Conservation (phyloP, 2,888 invertebrate species). For the Hydropsyche betteni region DNA sequence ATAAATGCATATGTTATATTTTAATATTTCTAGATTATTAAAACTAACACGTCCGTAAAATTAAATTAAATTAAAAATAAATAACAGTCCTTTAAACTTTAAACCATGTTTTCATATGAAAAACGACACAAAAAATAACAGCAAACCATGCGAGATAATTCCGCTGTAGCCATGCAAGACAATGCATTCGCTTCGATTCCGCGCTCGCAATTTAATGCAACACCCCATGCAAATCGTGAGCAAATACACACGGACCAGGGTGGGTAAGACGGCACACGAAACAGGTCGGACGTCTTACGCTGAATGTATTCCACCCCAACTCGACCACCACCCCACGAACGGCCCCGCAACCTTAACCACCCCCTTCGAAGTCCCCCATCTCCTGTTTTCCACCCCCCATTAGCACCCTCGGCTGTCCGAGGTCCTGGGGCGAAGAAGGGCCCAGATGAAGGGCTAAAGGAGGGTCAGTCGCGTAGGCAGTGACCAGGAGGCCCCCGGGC, state of each 20-base stretch:
- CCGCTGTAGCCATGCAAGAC: no score
- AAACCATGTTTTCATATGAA: not conserved
- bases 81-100: no score
- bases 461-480: constrained; percentile 11
- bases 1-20: no score
- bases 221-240: constrained; percentile 44
- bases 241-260: constrained; percentile 40
- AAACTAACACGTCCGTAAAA: no score
- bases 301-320: constrained; percentile 48
- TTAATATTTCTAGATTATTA: no score
- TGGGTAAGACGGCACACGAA: constrained; percentile 51
- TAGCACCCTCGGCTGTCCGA: constrained; percentile 19
- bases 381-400: constrained; percentile 9
- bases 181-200: no score
- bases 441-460: not conserved
- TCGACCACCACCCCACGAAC: no score
- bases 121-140: not conserved
- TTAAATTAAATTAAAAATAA: no score
- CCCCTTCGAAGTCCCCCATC: constrained; percentile 2
- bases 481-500: constrained; percentile 3
- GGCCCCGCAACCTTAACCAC: constrained; percentile 13
- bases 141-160: no score
- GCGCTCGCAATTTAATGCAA: constrained; percentile 41
- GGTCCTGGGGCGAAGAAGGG: constrained; percentile 26
- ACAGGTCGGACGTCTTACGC: constrained; percentile 52